Conservation (phyloP, 2,888 invertebrate species). For the Metellina segmentata region DNA sequence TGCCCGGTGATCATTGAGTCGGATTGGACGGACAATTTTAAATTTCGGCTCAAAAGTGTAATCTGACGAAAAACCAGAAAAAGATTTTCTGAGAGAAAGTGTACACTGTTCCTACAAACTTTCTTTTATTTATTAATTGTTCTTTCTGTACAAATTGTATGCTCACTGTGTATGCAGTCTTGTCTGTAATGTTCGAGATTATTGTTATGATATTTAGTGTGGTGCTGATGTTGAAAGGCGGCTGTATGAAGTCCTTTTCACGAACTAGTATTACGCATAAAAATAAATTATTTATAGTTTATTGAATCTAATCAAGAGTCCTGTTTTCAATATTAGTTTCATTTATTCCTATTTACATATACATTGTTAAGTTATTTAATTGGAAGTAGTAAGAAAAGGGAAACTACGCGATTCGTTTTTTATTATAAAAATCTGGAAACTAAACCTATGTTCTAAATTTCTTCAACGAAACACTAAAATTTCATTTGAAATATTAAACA, state of each 20-base stretch:
- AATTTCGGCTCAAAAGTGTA: conserved; percentile 32
- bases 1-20: conserved; percentile 47
- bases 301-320: conserved; percentile 40
- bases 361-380: no score
- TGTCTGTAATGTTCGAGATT: conserved; percentile 51
- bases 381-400: no score
- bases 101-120: conserved; percentile 67
- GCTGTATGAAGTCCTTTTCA: conserved; percentile 36
- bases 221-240: conserved; percentile 32
- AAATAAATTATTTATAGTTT: conserved; percentile 76
- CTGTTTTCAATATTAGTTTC: conserved; percentile 29
- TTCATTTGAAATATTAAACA: no score
- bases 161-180: conserved; percentile 16
- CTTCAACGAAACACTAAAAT: no score
- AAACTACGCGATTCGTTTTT: no score
- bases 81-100: conserved; percentile 11
- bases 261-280: conserved; percentile 46
- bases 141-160: conserved; percentile 28
- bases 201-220: conserved; percentile 46
- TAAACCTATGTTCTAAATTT: no score
- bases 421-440: no score
- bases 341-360: not conserved
- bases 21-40: not conserved
- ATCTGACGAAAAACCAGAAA: not conserved
- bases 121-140: conserved; percentile 47